Evolutionary conservation across 2,113 vertebrate genomes (phyloP).

Genomic region (Rhinoderma darwinii): DNA sequence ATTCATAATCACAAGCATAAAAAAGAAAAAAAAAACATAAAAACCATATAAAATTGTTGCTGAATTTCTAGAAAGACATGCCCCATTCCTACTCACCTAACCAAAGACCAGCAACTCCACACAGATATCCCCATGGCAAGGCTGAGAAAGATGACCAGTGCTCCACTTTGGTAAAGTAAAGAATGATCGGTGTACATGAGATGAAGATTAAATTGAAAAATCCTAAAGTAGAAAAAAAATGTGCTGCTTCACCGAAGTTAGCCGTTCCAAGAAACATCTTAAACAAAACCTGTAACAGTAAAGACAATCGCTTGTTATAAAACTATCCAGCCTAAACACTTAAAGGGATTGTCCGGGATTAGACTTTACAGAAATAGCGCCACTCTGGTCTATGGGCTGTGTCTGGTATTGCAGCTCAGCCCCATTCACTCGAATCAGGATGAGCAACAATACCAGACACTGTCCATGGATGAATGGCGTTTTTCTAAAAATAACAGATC

Average conservation of each 20-base stretch:
- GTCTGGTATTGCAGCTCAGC: neutral
- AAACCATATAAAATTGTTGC: neutral
- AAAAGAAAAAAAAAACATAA: neutral
- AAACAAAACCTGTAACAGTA: conserved; percentile 86
- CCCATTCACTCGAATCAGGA: too few species aligned
- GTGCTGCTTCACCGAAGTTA: conserved; percentile 92
- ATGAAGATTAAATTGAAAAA: conserved; percentile 98
- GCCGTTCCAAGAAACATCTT: conserved; percentile 98
- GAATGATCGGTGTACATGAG: conserved; percentile 90
- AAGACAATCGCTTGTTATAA: neutral
- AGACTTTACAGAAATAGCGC: neutral
- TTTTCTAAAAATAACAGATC: too few species aligned
- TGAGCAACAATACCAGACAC: too few species aligned
- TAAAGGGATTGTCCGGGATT: neutral
- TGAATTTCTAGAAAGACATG: neutral
- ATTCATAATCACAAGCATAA: too few species aligned
- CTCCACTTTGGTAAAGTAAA: conserved; percentile 95
- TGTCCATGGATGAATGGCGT: too few species aligned
- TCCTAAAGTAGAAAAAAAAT: conserved; percentile 95
- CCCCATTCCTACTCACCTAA: conserved; percentile 78
- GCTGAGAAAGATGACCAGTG: conserved; percentile 94
- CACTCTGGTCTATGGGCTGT: neutral
- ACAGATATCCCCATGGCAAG: conserved; percentile 95
- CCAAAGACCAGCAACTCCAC: conserved; percentile 95
- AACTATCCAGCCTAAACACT: neutral